Evolutionary conservation across 2,888 invertebrate genomes (phyloP).

Genomic region (Byasa hedistus): DNA sequence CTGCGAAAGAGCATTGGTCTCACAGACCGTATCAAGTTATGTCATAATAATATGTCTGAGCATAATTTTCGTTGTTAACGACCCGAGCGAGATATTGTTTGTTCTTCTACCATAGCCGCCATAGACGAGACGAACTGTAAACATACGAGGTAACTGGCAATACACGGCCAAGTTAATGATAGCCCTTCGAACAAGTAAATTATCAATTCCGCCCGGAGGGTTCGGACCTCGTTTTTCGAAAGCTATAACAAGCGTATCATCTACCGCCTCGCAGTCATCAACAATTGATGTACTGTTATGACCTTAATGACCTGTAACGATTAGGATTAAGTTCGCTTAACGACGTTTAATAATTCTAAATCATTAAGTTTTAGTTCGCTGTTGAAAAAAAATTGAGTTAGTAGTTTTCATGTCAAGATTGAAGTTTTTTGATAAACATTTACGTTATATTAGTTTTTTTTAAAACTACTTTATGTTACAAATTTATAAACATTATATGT

Average conservation of each 20-base stretch:
- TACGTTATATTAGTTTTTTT: not conserved
- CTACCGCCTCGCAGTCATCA: constrained; percentile 50
- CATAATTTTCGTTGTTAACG: constrained; percentile 73
- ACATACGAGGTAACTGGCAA: constrained; percentile 69
- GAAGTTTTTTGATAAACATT: not conserved
- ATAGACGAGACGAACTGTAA: constrained; percentile 58
- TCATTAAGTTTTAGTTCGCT: constrained; percentile 18
- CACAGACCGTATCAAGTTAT: constrained; percentile 50
- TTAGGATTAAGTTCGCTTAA: constrained; percentile 41
- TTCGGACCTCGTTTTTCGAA: constrained; percentile 64
- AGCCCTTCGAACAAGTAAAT: constrained; percentile 77
- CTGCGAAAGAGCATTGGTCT: constrained; percentile 32
- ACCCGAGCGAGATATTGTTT: constrained; percentile 76
- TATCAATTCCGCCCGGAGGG: constrained; percentile 77
- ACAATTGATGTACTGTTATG: constrained; percentile 42
- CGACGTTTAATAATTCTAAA: constrained; percentile 27
- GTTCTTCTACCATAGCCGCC: constrained; percentile 69
- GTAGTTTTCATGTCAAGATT: constrained; percentile 15
- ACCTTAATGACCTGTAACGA: constrained; percentile 38
- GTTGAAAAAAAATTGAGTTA: constrained; percentile 9
- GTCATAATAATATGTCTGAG: constrained; percentile 61
- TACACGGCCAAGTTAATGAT: constrained; percentile 72
- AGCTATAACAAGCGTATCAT: constrained; percentile 69
- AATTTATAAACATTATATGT: too few species aligned
- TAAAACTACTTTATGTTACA: not conserved